Conservation (phyloP, 2,113 vertebrate genomes). For the Chauna torquata region DNA sequence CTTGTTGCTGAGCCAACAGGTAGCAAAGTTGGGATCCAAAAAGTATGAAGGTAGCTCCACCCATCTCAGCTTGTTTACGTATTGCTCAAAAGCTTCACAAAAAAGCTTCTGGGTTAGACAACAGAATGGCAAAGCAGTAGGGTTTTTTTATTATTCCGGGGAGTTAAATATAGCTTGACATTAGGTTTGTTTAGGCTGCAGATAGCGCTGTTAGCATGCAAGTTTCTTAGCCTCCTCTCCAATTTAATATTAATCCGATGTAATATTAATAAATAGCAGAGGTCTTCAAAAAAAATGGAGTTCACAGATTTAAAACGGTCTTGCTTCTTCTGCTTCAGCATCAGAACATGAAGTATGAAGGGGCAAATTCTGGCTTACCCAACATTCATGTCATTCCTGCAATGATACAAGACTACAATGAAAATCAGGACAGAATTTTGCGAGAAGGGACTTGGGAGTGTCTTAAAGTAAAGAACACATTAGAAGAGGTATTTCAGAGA, state of each 20-base stretch:
- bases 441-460: not conserved
- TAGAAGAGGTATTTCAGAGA: not conserved
- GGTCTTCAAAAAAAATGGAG: not conserved
- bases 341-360: not conserved
- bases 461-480: not conserved
- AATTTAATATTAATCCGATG: not conserved
- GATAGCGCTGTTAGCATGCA: not conserved
- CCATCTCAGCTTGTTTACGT: not conserved
- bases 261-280: not conserved
- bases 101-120: not conserved
- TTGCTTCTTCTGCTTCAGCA: not conserved
- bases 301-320: not conserved
- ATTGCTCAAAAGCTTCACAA: not conserved
- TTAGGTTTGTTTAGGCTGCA: not conserved
- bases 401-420: not conserved
- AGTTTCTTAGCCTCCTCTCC: not conserved
- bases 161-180: not conserved
- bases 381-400: not conserved
- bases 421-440: not conserved
- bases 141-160: not conserved
- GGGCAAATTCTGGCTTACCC: not conserved
- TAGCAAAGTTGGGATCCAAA: not conserved
- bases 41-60: not conserved
- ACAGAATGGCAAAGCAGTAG: not conserved
- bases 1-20: not conserved